Base-by-base conservation (phyloP, 2,888 invertebrate species). In the Yponomeuta malinellus region DNA sequence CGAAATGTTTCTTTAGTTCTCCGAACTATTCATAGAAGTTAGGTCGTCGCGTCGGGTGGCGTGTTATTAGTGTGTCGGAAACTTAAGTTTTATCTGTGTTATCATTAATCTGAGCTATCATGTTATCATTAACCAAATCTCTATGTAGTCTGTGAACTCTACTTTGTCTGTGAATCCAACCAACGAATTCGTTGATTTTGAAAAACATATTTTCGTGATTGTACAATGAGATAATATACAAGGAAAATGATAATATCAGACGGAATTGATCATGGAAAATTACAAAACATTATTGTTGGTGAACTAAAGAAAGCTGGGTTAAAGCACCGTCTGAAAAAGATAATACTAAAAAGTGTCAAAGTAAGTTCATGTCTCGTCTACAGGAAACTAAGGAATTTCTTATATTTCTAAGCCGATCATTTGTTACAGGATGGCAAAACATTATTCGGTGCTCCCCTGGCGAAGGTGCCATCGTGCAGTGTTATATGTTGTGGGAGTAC, bases 281-380 rank as follows among this genome's bases (percentile, higher is more conserved):
- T 93, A 72, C 92, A 92, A 79, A 86, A 87, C 73, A 91, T 95
- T 75, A 93, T 96, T 71, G 89, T 95, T 29, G 93, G 93, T 73
- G 95, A 96, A 84, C 86, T 96, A 69, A 94, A 95, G 78, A 93
- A 93, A 79, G 93, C 95, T 70, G 96, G 96, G 64, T 93, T 96
- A 75, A 96, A 96, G 83, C 95, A 94, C 81, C 93, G 95, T 70
- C 85, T 94, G 68, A 96, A 96, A 80, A 96, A 95, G 81, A 89
- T 88, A 71, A 94, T 94, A 83, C 80, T 90, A 75, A 92, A 93
- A 90, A 87, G 84, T 82, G 84, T 89, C 10, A 93, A 93, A 88
- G 93, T 93, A 77, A 83, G 90, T 79, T 75, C 73, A 63, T 76
- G 10, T n/a, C 15, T 5, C 43, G 43, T 43, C 9, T 12, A 68